Conservation (phyloP, 2,113 vertebrate species). For the Polypterus bichir region DNA sequence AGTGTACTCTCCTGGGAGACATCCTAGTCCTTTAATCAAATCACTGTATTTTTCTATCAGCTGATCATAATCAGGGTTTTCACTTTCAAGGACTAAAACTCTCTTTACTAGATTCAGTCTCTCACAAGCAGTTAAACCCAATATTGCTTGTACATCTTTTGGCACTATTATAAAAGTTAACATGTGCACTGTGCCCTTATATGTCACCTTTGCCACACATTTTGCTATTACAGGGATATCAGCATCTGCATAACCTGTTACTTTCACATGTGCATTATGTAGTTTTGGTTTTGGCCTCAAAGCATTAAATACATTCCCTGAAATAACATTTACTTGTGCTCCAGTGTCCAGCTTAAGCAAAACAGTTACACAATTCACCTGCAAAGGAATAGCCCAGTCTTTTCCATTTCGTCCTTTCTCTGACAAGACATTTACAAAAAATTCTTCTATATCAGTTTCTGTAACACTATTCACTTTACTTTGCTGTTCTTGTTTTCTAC, state of each 20-base stretch:
- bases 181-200: not conserved
- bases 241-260: not conserved
- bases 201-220: not conserved
- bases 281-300: not conserved
- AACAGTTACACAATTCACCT: not conserved
- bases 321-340: not conserved
- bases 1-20: not conserved
- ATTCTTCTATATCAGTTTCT: not conserved
- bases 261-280: not conserved
- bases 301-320: not conserved
- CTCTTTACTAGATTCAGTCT: slow-evolving; percentile 8
- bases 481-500: not conserved
- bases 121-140: slow-evolving; percentile 6
- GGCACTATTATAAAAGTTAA: slow-evolving; percentile 3
- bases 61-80: not conserved
- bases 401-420: not conserved
- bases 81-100: not conserved
- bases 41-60: slow-evolving; percentile 1
- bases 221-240: slow-evolving; percentile 1
- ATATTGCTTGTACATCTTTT: slow-evolving; percentile 12
- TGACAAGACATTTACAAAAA: slow-evolving; percentile 1
- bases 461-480: not conserved
- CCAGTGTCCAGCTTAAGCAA: not conserved
- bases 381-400: not conserved
- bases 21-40: not conserved